Conservation (phyloP, 2,113 vertebrate species). For the Myxocyprinus asiaticus region DNA sequence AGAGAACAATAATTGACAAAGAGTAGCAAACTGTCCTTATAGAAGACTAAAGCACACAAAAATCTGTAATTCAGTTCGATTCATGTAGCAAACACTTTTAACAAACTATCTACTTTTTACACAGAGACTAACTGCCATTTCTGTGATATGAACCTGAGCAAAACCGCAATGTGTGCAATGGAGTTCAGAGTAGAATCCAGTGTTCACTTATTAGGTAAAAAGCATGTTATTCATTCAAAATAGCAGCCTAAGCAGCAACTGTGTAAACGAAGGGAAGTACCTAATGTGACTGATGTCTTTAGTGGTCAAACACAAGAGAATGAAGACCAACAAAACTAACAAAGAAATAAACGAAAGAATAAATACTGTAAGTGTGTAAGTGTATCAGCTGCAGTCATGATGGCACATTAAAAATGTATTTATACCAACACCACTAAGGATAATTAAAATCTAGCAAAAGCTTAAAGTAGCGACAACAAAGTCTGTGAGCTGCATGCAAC, state of each 20-base stretch:
- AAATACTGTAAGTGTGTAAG: background rate
- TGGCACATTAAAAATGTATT: background rate
- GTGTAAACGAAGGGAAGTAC: background rate
- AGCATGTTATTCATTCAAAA: background rate
- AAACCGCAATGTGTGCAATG: background rate
- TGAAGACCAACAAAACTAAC: background rate
- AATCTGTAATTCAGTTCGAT: too few species aligned
- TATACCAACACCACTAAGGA: background rate
- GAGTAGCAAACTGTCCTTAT: background rate
- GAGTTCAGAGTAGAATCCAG: background rate
- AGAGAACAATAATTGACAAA: background rate
- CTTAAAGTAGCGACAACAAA: conserved; percentile 5
- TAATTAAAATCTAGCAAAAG: background rate
- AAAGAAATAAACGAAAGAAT: background rate
- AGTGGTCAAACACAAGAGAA: background rate
- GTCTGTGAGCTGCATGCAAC: conserved; percentile 8
- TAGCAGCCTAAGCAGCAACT: background rate
- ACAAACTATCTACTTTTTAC: background rate
- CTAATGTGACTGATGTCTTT: background rate
- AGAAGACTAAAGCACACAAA: conserved; percentile 8
- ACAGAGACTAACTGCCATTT: background rate
- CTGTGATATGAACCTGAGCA: conserved; percentile 17
- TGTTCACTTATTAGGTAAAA: background rate
- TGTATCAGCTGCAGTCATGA: background rate
- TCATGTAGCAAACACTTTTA: too few species aligned